These are phyloP conservation scores for Mastomys natalensis DNA, from an alignment of 2,113 vertebrate species.

Conservation along the genomic window DNA sequence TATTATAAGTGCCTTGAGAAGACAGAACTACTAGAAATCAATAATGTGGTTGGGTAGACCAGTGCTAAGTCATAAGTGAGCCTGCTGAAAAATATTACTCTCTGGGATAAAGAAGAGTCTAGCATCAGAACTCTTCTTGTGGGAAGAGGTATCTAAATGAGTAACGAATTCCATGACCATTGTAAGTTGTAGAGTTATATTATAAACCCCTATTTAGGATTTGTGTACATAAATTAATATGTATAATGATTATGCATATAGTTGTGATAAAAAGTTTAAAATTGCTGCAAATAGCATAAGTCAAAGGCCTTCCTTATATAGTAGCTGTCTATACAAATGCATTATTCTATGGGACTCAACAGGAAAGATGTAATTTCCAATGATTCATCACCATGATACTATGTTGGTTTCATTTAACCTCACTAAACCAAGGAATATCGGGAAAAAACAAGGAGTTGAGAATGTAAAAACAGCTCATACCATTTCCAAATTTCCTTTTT, in stretches of 20 bases:
- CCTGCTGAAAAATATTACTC: not conserved
- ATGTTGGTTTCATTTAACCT: slow-evolving; percentile 57
- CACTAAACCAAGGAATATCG: not conserved
- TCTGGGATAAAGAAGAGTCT: rapidly evolving
- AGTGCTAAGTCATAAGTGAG: not conserved
- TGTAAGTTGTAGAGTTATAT: not conserved
- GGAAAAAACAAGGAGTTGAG: not conserved
- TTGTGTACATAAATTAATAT: not conserved
- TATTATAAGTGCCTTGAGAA: not conserved
- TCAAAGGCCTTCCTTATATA: not conserved
- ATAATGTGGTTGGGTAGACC: not conserved
- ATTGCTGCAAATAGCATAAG: not conserved
- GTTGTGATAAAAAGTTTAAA: not conserved
- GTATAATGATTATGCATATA: not conserved
- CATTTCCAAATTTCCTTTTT: not conserved
- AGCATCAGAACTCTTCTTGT: not conserved
- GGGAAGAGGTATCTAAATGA: not conserved
- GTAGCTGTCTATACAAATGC: not conserved
- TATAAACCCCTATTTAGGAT: not conserved
- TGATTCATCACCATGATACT: not conserved
- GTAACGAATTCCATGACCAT: not conserved
- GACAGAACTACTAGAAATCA: not conserved
- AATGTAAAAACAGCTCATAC: not conserved
- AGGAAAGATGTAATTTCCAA: not conserved
- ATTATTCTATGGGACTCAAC: not conserved